Base-by-base conservation (phyloP, 2,113 vertebrate species). In the Gobio gobio region DNA sequence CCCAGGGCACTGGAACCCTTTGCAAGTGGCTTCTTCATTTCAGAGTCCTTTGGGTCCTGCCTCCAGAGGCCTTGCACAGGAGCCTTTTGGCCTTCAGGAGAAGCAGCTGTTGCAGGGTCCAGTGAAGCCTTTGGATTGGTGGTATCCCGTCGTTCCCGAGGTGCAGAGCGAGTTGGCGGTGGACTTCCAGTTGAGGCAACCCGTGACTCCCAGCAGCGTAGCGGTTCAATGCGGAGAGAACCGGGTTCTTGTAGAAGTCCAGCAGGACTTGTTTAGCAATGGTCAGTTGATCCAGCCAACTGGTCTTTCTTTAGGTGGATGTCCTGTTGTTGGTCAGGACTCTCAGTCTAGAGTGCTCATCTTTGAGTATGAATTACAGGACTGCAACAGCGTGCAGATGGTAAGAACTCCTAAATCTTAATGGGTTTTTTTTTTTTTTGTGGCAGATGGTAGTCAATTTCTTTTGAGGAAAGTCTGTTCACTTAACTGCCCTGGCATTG, bases 331-430 rank as follows among this genome's bases (percentile, higher is more conserved):
- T 0, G 78, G 85, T 1, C 86, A 89, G 29, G 89, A 91, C 26
- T 3, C 77, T 0, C 47, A 58, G 0, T 22, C 76, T 2, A 81
- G 78, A 6, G 87, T 92, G 33, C 79, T 93, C 26, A 20, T 94
- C 64, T 93, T 93, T 77, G 91, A 92, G 51, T 89, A 92, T 0
- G 88, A 86, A 82, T 90, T 94, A n/a, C 90, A 93, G 0, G 51
- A 61, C 0, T 93, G 92, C 83, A 88, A 88, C 40, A 94, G 93
- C 54, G 74, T 87, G 63, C 54, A 92, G 45, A 58, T 29, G 90
- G 93, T 93, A 10, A 78, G 76, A 13, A 14, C 14, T 16, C 4
- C 5, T 49, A 13, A 5, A 51, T 51, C 14, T 1, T 51, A 51
- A 16, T 51, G 14, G 29, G 29, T 29, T 29, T 1, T 29, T 29